Conservation (phyloP, 2,113 vertebrate genomes). For the Oenanthe oenanthe region DNA sequence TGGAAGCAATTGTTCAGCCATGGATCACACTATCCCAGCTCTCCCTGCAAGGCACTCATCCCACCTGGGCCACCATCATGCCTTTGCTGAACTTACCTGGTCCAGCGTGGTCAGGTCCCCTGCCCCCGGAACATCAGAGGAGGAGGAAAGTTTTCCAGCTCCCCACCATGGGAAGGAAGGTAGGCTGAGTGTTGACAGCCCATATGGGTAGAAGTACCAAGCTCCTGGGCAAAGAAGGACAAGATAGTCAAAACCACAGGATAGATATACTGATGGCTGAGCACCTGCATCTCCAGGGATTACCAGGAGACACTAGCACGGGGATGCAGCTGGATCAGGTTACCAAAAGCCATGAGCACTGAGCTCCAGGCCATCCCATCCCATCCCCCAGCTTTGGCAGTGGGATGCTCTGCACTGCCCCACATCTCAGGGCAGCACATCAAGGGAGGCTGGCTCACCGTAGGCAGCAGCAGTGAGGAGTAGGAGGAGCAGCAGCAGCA, state of each 20-base stretch:
- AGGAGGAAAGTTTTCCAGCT: constrained; percentile 30
- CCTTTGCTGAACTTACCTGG: constrained; percentile 55
- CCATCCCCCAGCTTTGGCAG: background rate
- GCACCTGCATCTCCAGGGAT: background rate
- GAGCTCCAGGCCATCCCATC: background rate
- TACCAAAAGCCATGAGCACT: background rate
- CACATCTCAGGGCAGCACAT: background rate
- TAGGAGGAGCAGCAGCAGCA: constrained; percentile 71
- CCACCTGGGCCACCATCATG: fast-evolving
- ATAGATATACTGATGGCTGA: background rate
- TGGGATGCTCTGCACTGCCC: background rate
- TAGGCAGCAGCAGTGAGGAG: constrained; percentile 66
- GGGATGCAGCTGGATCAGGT: background rate
- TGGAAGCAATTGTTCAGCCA: background rate
- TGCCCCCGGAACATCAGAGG: background rate
- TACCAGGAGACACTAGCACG: background rate
- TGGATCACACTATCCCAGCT: fast-evolving
- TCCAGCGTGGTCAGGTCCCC: constrained; percentile 22
- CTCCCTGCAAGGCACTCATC: background rate
- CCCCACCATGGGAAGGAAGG: constrained; percentile 69
- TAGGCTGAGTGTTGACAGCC: constrained; percentile 50
- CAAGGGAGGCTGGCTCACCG: constrained; percentile 32
- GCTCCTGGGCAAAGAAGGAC: constrained; percentile 49
- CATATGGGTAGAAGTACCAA: constrained; percentile 77
- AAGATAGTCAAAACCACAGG: background rate